A percentile compares a stretch with the other conserved stretches of the same genome.
phyloP scores from a whole-genome alignment of 1,140 invertebrate genomes.

The Mizuhopecten yessoensis region DNA sequence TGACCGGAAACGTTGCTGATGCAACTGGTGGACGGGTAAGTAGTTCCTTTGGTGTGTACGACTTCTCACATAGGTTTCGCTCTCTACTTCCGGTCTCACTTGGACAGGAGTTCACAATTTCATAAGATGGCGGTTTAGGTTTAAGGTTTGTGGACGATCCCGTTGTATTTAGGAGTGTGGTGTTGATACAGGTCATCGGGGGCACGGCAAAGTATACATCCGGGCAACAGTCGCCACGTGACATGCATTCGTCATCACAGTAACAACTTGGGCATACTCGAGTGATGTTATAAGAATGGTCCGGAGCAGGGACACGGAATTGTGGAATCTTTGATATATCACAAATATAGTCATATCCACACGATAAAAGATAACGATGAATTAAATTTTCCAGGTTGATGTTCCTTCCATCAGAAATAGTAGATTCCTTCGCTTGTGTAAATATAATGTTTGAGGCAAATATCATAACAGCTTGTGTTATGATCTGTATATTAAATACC shows the following conservation, averaged over 20 bases:
- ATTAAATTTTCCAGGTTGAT: background rate
- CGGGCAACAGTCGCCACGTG: constrained; percentile 53
- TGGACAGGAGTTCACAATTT: background rate
- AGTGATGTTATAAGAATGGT: background rate
- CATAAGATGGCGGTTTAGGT: background rate
- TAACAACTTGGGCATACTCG: constrained; percentile 41
- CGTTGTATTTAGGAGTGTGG: background rate
- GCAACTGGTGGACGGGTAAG: constrained; percentile 46
- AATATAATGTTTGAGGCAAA: background rate
- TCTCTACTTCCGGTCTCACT: background rate
- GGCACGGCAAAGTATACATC: constrained; percentile 36
- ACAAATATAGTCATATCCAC: constrained; percentile 28
- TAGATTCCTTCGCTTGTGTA: background rate
- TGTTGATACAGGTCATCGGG: constrained; percentile 35
- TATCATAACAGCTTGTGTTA: background rate
- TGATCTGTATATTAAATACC: background rate
- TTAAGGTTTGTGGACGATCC: background rate
- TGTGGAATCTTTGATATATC: background rate
- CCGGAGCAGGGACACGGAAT: background rate
- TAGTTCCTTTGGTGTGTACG: background rate
- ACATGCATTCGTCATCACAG: constrained; percentile 44
- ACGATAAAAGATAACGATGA: background rate
- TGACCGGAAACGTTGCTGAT: background rate
- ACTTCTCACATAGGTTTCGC: background rate
- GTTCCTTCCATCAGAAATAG: background rate